Conservation (phyloP, 2,113 vertebrate species). For the Oostethus manadensis region DNA sequence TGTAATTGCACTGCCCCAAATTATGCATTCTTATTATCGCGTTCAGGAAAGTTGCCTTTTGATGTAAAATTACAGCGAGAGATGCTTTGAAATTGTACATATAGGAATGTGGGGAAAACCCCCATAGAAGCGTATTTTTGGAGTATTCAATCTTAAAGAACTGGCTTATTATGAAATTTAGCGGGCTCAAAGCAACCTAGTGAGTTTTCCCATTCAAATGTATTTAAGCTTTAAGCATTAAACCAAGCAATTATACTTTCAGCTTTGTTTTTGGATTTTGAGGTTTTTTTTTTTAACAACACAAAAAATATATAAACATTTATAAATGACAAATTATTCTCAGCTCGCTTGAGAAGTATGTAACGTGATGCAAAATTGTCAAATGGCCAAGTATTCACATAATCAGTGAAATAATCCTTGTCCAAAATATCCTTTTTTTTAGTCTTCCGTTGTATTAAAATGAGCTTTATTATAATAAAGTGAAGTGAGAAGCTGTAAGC, state of each 20-base stretch:
- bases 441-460: neutral
- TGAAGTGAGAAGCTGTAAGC: constrained; percentile 1
- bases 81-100: constrained; percentile 70
- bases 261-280: constrained; percentile 63
- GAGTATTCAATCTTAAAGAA: constrained; percentile 24
- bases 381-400: constrained; percentile 9
- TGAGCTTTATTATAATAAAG: neutral
- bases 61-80: constrained; percentile 55
- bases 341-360: constrained; percentile 34
- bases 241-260: constrained; percentile 60
- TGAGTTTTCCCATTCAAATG: constrained; percentile 40
- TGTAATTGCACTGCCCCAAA: constrained; percentile 54
- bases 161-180: constrained; percentile 24
- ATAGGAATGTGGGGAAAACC: constrained; percentile 46
- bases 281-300: constrained; percentile 58
- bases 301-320: constrained; percentile 61
- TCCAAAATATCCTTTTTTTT: neutral
- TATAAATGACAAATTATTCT: constrained; percentile 40
- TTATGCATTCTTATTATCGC: constrained; percentile 60
- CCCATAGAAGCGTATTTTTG: constrained; percentile 31
- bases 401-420: neutral
- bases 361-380: constrained; percentile 29
- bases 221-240: constrained; percentile 70
- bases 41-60: constrained; percentile 49
- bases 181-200: constrained; percentile 34